These are phyloP conservation scores for Cheilosia vulpina DNA, from an alignment of 2,888 invertebrate genomes.

Conservation along the genomic window DNA sequence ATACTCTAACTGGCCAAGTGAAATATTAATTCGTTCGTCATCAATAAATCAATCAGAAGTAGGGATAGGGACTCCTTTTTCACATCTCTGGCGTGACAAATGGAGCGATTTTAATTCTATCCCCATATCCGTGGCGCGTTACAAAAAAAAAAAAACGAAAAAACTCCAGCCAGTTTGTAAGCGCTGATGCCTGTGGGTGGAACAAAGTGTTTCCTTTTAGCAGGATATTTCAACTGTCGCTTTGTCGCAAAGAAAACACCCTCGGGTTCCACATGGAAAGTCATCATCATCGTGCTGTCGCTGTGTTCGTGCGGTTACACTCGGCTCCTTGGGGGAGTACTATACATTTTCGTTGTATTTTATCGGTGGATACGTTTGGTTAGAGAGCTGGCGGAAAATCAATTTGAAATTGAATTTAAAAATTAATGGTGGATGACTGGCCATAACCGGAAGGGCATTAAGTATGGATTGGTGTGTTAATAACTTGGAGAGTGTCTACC, in stretches of 20 bases:
- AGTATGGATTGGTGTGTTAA: slow-evolving; percentile 63
- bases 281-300: slow-evolving; percentile 31
- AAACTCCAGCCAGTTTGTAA: slow-evolving; percentile 47
- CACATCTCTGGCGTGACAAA: slow-evolving; percentile 56
- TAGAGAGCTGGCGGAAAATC: slow-evolving; percentile 59
- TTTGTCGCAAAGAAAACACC: slow-evolving; percentile 48
- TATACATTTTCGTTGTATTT: slow-evolving; percentile 37
- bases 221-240: slow-evolving; percentile 46
- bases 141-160: neutral
- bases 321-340: slow-evolving; percentile 10
- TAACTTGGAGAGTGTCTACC: slow-evolving; percentile 44
- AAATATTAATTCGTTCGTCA: slow-evolving; percentile 53
- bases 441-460: slow-evolving; percentile 60
- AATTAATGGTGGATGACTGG: slow-evolving; percentile 70
- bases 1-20: slow-evolving; percentile 33
- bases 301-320: neutral
- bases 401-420: slow-evolving; percentile 73
- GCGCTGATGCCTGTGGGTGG: slow-evolving; percentile 29
- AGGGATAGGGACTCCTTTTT: slow-evolving; percentile 32
- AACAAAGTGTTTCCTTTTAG: slow-evolving; percentile 45
- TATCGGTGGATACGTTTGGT: slow-evolving; percentile 49
- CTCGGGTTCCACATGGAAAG: slow-evolving; percentile 58
- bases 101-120: slow-evolving; percentile 63
- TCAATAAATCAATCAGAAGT: slow-evolving; percentile 73
- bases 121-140: slow-evolving; percentile 34